Conservation (phyloP, 2,113 vertebrate genomes). For the Capreolus pygargus region DNA sequence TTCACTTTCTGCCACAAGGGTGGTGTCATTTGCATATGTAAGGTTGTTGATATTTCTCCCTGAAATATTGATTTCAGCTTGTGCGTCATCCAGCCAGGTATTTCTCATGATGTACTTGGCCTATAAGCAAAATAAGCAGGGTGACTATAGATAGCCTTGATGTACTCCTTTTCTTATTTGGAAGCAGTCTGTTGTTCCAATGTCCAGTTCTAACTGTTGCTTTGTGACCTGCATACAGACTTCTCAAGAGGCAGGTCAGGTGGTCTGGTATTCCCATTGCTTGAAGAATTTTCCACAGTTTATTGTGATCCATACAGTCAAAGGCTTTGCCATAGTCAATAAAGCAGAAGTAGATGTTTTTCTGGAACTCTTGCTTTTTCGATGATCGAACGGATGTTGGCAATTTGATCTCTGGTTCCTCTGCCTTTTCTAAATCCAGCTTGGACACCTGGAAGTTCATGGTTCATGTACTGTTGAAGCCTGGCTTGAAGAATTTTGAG, state of each 20-base stretch:
- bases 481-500: background rate
- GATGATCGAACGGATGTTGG: fast-evolving
- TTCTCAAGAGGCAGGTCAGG: background rate
- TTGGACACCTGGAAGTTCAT: background rate
- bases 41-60: background rate
- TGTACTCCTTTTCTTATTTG: background rate
- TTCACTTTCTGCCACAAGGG: background rate
- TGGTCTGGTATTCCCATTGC: background rate
- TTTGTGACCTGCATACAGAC: background rate
- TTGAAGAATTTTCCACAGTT: background rate
- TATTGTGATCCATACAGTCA: background rate
- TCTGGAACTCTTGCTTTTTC: background rate
- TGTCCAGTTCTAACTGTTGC: background rate
- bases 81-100: background rate
- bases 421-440: background rate
- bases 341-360: background rate
- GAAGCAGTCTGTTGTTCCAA: background rate
- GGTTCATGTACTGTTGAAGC: background rate
- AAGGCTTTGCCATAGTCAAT: background rate
- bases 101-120: background rate
- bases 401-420: background rate
- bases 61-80: background rate
- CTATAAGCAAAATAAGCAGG: background rate
- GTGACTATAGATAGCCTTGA: background rate
- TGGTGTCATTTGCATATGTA: background rate